Conservation (phyloP, 2,888 invertebrate species). For the Theodoxus fluviatilis region DNA sequence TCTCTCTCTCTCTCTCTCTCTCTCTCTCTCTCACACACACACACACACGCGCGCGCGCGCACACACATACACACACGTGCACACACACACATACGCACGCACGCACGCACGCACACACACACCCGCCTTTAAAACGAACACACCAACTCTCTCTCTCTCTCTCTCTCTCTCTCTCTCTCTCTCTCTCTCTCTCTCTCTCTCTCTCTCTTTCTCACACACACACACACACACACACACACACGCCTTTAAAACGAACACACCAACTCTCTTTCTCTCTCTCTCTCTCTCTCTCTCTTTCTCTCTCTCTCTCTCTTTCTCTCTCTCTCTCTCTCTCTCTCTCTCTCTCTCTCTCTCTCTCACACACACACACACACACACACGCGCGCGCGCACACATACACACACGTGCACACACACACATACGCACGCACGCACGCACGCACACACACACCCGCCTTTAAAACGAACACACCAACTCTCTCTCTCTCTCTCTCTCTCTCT, state of each 20-base stretch:
- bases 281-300: not conserved
- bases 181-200: slow-evolving; percentile 12
- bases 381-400: not conserved
- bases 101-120: not conserved
- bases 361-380: not conserved
- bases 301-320: slow-evolving; percentile 8
- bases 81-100: not conserved
- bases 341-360: not conserved
- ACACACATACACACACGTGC: not conserved
- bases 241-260: too few relatives aligned
- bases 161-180: not conserved
- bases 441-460: too few relatives aligned
- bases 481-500: not conserved
- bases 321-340: not conserved
- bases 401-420: too few relatives aligned
- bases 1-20: not conserved
- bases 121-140: too few relatives aligned
- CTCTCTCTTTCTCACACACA: slow-evolving; percentile 6
- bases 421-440: too few relatives aligned
- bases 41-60: not conserved
- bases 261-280: not conserved
- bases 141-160: not conserved
- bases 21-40: slow-evolving; percentile 8
- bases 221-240: too few relatives aligned
- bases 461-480: slow-evolving; percentile 1